phyloP scores from a whole-genome alignment of 2,888 invertebrate species.

The Cerastis leucographa region DNA sequence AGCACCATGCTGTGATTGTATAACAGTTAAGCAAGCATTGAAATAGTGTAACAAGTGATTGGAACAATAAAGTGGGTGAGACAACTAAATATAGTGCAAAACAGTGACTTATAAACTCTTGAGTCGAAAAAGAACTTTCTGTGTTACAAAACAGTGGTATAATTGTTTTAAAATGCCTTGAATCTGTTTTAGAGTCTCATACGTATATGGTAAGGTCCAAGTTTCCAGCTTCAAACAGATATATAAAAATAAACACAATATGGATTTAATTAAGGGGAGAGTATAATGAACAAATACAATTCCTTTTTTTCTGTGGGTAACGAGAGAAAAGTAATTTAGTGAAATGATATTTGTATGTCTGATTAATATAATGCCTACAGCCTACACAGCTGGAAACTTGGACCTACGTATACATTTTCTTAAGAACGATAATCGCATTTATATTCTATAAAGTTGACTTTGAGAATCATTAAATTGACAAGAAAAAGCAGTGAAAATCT shows the following conservation, averaged over 20 bases:
- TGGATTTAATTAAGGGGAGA: too few species aligned
- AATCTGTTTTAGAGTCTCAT: background rate
- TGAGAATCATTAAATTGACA: background rate
- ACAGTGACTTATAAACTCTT: background rate
- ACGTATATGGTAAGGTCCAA: too few species aligned
- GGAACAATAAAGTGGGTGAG: background rate
- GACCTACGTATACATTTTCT: background rate
- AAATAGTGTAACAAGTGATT: conserved; percentile 1
- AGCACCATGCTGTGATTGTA: background rate
- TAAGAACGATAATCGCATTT: background rate
- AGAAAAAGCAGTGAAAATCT: background rate
- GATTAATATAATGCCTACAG: too few species aligned
- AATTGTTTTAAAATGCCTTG: background rate
- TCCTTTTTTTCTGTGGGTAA: too few species aligned
- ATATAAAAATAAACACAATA: too few species aligned
- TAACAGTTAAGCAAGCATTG: too few species aligned
- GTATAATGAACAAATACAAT: too few species aligned
- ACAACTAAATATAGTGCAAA: background rate
- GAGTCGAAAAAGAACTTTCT: background rate
- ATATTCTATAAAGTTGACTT: background rate
- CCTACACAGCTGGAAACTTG: too few species aligned
- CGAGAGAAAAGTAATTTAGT: too few species aligned
- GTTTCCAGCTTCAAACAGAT: too few species aligned
- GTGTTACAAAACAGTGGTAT: background rate
- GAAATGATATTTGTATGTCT: too few species aligned